A percentile compares a stretch with the other conserved stretches of the same genome.
These are phyloP conservation scores for Stichopus chloronotus DNA, from an alignment of 35 echinoderm and acorn worm species.

Conservation along the genomic window DNA sequence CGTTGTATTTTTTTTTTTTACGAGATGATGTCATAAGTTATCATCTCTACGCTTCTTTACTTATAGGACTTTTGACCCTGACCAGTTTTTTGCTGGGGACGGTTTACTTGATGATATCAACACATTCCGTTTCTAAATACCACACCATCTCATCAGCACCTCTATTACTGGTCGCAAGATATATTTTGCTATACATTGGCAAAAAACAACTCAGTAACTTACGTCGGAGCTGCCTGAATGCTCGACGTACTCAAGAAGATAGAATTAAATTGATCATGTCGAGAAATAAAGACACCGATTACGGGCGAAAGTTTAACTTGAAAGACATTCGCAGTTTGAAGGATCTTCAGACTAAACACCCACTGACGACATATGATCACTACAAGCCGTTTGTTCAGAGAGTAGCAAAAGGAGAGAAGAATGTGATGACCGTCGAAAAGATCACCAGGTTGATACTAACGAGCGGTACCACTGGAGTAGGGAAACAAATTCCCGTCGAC, in stretches of 20 bases:
- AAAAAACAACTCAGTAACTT: background rate
- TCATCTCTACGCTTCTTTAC: background rate
- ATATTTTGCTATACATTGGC: background rate
- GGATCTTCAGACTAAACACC: constrained; percentile 56
- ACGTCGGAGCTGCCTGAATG: constrained; percentile 11
- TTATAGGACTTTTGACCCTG: background rate
- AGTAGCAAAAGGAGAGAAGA: constrained; percentile 64
- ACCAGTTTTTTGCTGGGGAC: background rate
- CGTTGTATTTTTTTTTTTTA: too few species aligned
- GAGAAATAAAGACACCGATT: constrained; percentile 63
- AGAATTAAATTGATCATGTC: constrained; percentile 40
- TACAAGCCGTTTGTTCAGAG: constrained; percentile 71
- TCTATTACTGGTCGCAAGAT: background rate
- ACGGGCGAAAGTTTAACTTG: constrained; percentile 61
- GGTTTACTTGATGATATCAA: background rate
- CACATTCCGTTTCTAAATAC: background rate
- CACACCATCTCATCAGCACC: constrained; percentile 27
- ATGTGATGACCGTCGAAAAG: constrained; percentile 60
- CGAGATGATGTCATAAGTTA: too few species aligned
- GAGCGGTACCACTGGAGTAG: constrained; percentile 66
- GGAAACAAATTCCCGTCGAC: constrained; percentile 54
- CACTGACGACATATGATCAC: constrained; percentile 68
- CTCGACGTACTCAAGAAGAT: constrained; percentile 62
- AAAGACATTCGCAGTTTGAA: constrained; percentile 47
- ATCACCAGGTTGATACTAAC: constrained; percentile 56